phyloP scores from a whole-genome alignment of 2,888 invertebrate species.

The Yponomeuta evonymella region DNA sequence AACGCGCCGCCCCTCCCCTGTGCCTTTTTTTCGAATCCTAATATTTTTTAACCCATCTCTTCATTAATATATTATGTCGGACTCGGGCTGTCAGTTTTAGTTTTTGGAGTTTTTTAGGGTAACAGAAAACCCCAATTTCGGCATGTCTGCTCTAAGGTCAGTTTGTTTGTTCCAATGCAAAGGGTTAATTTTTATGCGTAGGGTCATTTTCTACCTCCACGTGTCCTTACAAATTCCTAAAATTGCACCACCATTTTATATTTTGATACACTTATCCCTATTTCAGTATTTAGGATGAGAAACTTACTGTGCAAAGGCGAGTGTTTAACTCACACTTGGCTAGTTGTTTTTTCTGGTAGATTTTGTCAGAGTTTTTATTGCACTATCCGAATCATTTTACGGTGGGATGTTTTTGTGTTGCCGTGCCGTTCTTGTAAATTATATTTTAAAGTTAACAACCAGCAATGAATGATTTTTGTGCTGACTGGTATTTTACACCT shows the following conservation, averaged over 20 bases:
- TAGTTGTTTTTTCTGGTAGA: conserved; percentile 35
- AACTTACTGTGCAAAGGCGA: too few relatives aligned
- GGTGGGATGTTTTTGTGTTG: conserved; percentile 43
- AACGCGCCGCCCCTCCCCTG: conserved; percentile 47
- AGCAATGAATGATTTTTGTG: background rate
- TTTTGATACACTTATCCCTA: too few relatives aligned
- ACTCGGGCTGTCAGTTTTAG: conserved; percentile 57
- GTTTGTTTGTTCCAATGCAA: too few relatives aligned
- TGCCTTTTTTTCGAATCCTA: conserved; percentile 57
- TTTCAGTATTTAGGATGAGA: too few relatives aligned
- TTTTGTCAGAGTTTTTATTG: conserved; percentile 44
- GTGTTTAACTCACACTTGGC: too few relatives aligned
- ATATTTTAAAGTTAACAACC: conserved; percentile 4
- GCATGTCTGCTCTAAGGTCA: too few relatives aligned
- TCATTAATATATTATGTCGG: conserved; percentile 72
- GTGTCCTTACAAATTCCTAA: too few relatives aligned
- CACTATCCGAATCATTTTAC: conserved; percentile 47
- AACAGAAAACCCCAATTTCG: too few relatives aligned
- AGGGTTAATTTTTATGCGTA: too few relatives aligned
- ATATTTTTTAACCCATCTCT: conserved; percentile 61
- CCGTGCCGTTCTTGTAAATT: conserved; percentile 33
- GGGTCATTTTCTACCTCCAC: too few relatives aligned
- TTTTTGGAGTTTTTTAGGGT: conserved; percentile 23
- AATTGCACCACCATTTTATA: too few relatives aligned
- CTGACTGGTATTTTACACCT: background rate